Conservation (phyloP, 1,140 invertebrate species). For the Leucophenga varia region DNA sequence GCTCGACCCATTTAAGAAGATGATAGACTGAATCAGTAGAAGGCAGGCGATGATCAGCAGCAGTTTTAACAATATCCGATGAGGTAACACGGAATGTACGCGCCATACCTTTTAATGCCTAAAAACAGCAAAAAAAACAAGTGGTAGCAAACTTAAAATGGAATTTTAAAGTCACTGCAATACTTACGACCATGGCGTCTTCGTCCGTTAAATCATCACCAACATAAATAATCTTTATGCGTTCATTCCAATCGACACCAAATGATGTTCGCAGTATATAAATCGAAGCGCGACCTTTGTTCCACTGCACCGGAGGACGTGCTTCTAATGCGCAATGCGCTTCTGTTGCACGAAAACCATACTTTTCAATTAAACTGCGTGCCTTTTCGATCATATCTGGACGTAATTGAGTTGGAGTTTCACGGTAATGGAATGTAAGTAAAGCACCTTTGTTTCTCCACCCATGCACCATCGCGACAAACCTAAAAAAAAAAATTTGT, state of each 20-base stretch:
- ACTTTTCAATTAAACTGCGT: conserved; percentile 69
- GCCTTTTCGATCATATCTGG: conserved; percentile 68
- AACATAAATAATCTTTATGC: conserved; percentile 86
- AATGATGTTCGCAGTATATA: conserved; percentile 87
- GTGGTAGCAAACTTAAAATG: too few relatives aligned
- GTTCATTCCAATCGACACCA: conserved; percentile 87
- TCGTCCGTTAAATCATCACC: conserved; percentile 90
- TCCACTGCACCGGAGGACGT: conserved; percentile 86
- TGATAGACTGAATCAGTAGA: conserved; percentile 85
- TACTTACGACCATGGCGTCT: conserved; percentile 82
- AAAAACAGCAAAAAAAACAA: conserved; percentile 21
- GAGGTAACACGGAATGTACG: conserved; percentile 85
- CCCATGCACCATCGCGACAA: conserved; percentile 85
- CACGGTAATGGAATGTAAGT: conserved; percentile 85
- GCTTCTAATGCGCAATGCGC: conserved; percentile 86
- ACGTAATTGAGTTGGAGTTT: conserved; percentile 70
- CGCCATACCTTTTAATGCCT: conserved; percentile 87
- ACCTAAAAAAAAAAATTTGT: conserved; percentile 57
- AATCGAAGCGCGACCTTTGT: conserved; percentile 85
- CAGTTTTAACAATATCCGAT: conserved; percentile 81
- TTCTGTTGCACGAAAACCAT: conserved; percentile 74
- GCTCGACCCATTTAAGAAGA: conserved; percentile 86
- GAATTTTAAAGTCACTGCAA: neutral
- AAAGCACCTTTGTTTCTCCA: conserved; percentile 88
- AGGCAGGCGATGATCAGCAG: conserved; percentile 79